Evolutionary conservation across 2,113 vertebrate species (phyloP).

Genomic region (Phoenicopterus ruber): DNA sequence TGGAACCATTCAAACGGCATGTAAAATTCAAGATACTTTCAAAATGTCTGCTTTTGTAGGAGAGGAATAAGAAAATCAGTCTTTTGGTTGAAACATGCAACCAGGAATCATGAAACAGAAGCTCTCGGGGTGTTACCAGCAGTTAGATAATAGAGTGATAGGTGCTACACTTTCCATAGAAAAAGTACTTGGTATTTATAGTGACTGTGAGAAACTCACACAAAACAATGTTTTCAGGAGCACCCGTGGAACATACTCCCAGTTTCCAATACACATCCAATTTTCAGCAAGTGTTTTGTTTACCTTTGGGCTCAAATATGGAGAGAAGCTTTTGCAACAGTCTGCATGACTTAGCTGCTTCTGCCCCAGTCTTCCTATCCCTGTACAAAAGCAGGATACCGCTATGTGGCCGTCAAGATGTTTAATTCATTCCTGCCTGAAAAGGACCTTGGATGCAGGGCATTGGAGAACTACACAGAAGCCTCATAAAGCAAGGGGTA

Average conservation of each 20-base stretch:
- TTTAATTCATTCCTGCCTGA: neutral
- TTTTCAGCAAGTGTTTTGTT: neutral
- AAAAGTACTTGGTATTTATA: neutral
- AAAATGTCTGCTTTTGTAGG: neutral
- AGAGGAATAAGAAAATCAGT: neutral
- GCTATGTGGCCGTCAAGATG: rapidly evolving
- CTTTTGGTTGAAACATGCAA: neutral
- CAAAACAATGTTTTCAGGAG: neutral
- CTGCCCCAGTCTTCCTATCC: neutral
- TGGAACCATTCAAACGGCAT: neutral
- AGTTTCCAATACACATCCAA: neutral
- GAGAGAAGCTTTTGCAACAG: neutral
- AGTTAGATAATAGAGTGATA: neutral
- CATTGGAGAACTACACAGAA: neutral
- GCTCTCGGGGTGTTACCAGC: neutral
- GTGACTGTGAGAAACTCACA: neutral
- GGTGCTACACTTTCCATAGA: neutral
- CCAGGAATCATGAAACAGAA: neutral
- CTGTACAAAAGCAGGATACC: neutral
- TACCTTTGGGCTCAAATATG: neutral
- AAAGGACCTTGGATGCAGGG: neutral
- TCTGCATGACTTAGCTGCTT: neutral
- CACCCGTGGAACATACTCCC: neutral
- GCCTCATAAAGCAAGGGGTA: neutral
- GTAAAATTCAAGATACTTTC: neutral